Conservation (phyloP, 1,140 invertebrate genomes). For the Ylistrum balloti region DNA sequence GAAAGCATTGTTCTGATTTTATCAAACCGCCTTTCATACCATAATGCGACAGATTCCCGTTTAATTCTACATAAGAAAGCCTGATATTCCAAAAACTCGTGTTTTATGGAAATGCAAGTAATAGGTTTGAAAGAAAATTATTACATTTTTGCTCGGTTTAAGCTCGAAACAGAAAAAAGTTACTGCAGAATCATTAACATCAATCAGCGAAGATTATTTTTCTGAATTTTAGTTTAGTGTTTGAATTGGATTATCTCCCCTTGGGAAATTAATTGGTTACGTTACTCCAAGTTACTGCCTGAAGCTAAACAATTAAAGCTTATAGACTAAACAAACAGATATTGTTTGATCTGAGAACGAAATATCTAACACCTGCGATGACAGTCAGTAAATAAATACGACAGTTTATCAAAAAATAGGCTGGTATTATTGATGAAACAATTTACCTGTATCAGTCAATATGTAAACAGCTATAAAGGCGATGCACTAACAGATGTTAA, state of each 20-base stretch:
- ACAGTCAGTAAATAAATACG: neutral
- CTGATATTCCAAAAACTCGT: no score
- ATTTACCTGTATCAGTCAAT: neutral
- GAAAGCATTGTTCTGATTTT: no score
- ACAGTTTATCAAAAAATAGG: no score
- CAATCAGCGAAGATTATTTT: neutral
- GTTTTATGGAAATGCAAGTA: no score
- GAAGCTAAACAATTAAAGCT: neutral
- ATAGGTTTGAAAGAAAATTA: no score
- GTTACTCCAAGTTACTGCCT: neutral
- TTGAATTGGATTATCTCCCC: neutral
- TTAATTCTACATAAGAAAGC: no score
- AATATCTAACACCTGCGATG: constrained; percentile 6
- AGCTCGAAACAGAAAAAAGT: no score
- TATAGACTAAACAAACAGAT: neutral
- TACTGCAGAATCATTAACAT: neutral
- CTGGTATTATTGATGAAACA: neutral
- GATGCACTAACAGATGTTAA: neutral
- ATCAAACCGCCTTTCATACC: no score
- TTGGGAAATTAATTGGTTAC: neutral
- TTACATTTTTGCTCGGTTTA: no score
- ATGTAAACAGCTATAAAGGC: neutral
- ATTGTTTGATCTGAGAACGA: constrained; percentile 13
- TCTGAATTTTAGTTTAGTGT: neutral
- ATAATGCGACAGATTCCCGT: no score